These are phyloP conservation scores for Leptinotarsa rubiginosa DNA, from an alignment of 2,888 invertebrate genomes.

Conservation along the genomic window DNA sequence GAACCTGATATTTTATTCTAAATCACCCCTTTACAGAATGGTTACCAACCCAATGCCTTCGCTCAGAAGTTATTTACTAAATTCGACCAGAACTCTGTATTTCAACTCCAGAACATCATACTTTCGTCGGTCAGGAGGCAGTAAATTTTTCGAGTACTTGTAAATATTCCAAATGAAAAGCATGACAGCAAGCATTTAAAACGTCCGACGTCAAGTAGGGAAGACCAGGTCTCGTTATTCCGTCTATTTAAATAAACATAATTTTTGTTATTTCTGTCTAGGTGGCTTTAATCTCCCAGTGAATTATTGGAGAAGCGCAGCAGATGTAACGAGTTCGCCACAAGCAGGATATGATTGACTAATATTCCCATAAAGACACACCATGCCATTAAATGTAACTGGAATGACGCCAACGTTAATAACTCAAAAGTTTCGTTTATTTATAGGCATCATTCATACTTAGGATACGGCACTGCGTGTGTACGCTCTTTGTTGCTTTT, in stretches of 20 bases:
- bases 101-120: neutral
- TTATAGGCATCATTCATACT: constrained; percentile 28
- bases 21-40: too few relatives aligned
- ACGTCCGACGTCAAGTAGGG: constrained; percentile 21
- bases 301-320: constrained; percentile 23
- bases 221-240: constrained; percentile 15
- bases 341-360: constrained; percentile 29
- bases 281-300: constrained; percentile 29
- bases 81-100: too few relatives aligned
- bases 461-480: constrained; percentile 12
- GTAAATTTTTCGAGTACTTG: constrained; percentile 6
- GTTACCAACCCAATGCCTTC: too few relatives aligned
- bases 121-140: neutral
- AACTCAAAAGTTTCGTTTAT: constrained; percentile 37
- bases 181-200: constrained; percentile 10
- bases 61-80: too few relatives aligned
- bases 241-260: constrained; percentile 29
- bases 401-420: constrained; percentile 36
- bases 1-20: too few relatives aligned
- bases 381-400: constrained; percentile 35
- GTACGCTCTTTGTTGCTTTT: constrained; percentile 19
- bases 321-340: constrained; percentile 30
- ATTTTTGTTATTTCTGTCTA: constrained; percentile 23
- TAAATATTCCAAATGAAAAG: constrained; percentile 5
- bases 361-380: constrained; percentile 25